Evolutionary conservation across 2,888 invertebrate species (phyloP).

Genomic region (Neoaliturus tenellus): DNA sequence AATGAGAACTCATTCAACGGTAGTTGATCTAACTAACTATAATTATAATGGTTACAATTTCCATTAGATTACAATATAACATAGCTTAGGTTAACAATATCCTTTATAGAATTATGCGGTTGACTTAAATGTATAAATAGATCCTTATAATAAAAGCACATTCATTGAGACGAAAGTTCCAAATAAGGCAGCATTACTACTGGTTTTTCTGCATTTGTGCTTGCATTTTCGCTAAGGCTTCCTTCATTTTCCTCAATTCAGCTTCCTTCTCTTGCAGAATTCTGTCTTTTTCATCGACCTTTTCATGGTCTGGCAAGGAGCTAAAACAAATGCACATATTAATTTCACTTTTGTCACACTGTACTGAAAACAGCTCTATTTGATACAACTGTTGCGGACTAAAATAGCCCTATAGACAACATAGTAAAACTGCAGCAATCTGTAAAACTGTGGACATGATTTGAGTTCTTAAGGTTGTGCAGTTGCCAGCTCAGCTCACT

Average conservation of each 20-base stretch:
- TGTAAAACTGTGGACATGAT: too few species aligned
- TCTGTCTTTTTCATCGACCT: slow-evolving; percentile 75
- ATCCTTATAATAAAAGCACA: slow-evolving; percentile 17
- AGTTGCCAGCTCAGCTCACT: too few species aligned
- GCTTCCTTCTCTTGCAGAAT: slow-evolving; percentile 95
- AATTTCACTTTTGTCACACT: too few species aligned
- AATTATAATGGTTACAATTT: slow-evolving; percentile 2
- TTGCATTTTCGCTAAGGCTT: slow-evolving; percentile 97
- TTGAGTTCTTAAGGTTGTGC: too few species aligned
- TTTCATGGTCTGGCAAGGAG: slow-evolving; percentile 60
- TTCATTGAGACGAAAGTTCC: slow-evolving; percentile 1
- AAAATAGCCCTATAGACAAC: too few species aligned
- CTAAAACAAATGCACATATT: slow-evolving; percentile 55
- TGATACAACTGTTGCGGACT: too few species aligned
- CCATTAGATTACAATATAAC: slow-evolving; percentile 7
- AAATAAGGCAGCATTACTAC: neutral
- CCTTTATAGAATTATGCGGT: neutral
- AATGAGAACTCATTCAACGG: neutral
- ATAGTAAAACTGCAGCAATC: too few species aligned
- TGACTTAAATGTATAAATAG: slow-evolving; percentile 1
- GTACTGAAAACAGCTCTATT: too few species aligned
- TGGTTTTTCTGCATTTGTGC: slow-evolving; percentile 87
- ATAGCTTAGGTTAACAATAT: neutral
- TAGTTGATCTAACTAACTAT: neutral
- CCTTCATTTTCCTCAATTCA: slow-evolving; percentile 95